Base-by-base conservation (phyloP, 2,888 invertebrate species). In the Drosophila rellima region DNA sequence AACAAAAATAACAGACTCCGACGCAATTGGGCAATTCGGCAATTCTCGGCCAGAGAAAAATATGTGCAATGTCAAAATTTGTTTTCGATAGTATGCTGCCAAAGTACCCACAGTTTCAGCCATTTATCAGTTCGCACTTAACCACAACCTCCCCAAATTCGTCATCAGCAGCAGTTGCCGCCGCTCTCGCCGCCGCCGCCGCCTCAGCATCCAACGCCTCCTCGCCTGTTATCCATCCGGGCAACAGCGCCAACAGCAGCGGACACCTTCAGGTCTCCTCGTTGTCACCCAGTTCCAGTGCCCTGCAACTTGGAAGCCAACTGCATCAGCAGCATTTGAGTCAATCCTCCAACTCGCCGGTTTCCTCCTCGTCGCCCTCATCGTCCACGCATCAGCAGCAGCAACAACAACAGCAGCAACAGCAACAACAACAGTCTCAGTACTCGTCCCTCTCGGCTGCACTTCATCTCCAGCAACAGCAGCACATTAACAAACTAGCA, bases 51-150 rank as follows among this genome's bases (percentile, higher is more conserved):
- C 74, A 74, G 86, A 90, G 87, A 83, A 90, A 91, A 88, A 84
- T 91, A 92, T 92, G 94, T 94, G 96, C 95, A 95, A 98, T 98
- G 97, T 97, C 97, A 95, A 98, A 97, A 96, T 98, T 97, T 95
- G 97, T 97, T 95, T 96, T 98, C 94, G 97, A 98, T 96, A 97
- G 97, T 95, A 97, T 98, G 97, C 96, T 98, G 94, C 97, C 97
- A 92, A 98, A 98, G 95, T 98, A 98, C 94, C 97, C 94, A 93
- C 93, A 95, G 93, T 95, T 95, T 93, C 95, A 95, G 93, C 93
- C 93, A 92, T 93, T 93, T 91, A 92, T 93, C 81, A 93, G 92
- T 92, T 93, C 93, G 89, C 93, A 93, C 91, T 91, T 93, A 91
- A 91, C 91, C 84, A 87, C 92, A 91, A 91, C 92, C 82, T 83